Evolutionary conservation across 2,113 vertebrate genomes (phyloP).

Genomic region (Tragulus kanchil): DNA sequence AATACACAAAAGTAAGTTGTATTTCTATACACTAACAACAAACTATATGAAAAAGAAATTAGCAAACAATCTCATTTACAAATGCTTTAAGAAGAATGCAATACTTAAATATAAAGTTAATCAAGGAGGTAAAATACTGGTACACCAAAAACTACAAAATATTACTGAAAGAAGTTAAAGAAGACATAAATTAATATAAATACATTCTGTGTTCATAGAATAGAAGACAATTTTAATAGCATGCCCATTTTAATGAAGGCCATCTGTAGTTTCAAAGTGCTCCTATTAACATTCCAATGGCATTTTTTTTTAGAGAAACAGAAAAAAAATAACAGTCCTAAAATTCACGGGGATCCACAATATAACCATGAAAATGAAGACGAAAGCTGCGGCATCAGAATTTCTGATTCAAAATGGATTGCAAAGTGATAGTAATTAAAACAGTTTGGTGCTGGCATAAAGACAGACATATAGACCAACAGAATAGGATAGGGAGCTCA

Average conservation of each 20-base stretch:
- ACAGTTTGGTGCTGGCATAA: not conserved
- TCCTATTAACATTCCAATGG: not conserved
- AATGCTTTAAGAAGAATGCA: not conserved
- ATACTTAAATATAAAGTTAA: not conserved
- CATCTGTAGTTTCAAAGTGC: not conserved
- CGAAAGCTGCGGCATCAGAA: not conserved
- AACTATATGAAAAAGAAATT: conserved; percentile 3
- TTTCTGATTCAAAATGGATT: conserved; percentile 4
- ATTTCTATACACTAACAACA: not conserved
- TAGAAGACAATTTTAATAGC: not conserved
- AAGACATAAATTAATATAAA: not conserved
- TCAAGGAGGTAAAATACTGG: not conserved
- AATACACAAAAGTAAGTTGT: not conserved
- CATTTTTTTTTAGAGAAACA: not conserved
- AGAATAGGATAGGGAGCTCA: not conserved
- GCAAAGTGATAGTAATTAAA: not conserved
- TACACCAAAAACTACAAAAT: not conserved
- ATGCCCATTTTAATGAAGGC: not conserved
- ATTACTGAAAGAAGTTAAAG: not conserved
- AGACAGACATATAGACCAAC: not conserved
- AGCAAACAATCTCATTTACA: not conserved
- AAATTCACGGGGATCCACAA: not conserved
- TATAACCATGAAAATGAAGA: not conserved
- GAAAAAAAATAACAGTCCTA: not conserved
- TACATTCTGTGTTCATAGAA: not conserved